These are phyloP conservation scores for Rutpela maculata DNA, from an alignment of 2,888 invertebrate species.

Conservation along the genomic window DNA sequence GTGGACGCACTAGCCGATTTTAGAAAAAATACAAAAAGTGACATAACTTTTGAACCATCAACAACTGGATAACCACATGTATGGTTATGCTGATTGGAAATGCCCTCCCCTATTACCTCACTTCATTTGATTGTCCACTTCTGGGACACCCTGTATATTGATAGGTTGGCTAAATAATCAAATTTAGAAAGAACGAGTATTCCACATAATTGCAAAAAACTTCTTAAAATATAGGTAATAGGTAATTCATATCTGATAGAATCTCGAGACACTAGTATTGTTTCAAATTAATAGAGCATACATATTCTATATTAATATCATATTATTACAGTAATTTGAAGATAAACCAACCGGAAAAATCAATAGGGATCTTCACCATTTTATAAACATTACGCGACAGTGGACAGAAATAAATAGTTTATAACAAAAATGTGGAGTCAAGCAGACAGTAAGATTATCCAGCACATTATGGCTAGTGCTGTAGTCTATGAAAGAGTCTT, in stretches of 20 bases:
- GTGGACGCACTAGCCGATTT: too few species aligned
- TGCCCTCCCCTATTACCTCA: too few species aligned
- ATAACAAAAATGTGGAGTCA: too few species aligned
- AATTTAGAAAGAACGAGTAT: not conserved
- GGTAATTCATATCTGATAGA: not conserved
- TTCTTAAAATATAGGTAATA: not conserved
- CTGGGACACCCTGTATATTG: too few species aligned
- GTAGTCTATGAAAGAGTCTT: too few species aligned
- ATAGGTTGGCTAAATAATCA: not conserved
- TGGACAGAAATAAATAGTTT: not conserved
- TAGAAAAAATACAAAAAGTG: too few species aligned
- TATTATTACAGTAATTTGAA: slow-evolving; percentile 14
- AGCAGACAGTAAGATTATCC: not conserved
- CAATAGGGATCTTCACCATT: slow-evolving; percentile 6
- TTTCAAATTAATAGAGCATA: slow-evolving; percentile 33
- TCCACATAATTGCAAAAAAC: not conserved
- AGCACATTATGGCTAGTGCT: not conserved
- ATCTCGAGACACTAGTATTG: slow-evolving; percentile 20
- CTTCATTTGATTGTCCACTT: too few species aligned
- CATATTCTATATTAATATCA: not conserved
- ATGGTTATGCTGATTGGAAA: too few species aligned
- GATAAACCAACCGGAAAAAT: slow-evolving; percentile 20
- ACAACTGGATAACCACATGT: too few species aligned
- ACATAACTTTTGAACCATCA: too few species aligned
- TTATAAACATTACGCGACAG: not conserved